phyloP scores from a whole-genome alignment of 2,888 invertebrate species.

The Incurvaria masculella region DNA sequence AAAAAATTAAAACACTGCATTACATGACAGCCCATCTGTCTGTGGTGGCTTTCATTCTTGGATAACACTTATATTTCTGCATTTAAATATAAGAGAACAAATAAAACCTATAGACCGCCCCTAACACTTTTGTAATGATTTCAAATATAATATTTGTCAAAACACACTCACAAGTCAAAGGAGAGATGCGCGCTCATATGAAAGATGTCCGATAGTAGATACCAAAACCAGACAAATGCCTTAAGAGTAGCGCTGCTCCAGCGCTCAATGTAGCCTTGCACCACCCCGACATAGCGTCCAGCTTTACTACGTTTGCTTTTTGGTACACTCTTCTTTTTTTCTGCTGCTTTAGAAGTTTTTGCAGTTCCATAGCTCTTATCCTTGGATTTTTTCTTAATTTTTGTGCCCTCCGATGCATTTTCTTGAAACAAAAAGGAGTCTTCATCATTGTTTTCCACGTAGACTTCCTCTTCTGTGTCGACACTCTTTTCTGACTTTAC shows the following conservation, averaged over 20 bases:
- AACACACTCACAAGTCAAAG: conserved; percentile 64
- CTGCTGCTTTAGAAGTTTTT: conserved; percentile 33
- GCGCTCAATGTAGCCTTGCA: conserved; percentile 45
- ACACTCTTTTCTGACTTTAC: conserved; percentile 26
- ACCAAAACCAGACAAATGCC: conserved; percentile 73
- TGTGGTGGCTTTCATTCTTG: too few relatives aligned
- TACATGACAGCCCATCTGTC: too few relatives aligned
- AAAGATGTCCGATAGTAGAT: conserved; percentile 75
- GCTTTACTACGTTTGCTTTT: conserved; percentile 41
- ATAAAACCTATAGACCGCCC: too few relatives aligned
- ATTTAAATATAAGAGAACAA: too few relatives aligned
- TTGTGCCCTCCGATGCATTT: conserved; percentile 31
- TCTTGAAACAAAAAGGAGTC: conserved; percentile 35
- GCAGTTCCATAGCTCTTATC: conserved; percentile 28
- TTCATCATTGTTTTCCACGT: conserved; percentile 25
- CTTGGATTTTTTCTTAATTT: conserved; percentile 49
- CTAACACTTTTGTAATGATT: conserved; percentile 7
- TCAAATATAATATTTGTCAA: neutral
- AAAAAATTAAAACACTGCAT: conserved; percentile 2
- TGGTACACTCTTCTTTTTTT: conserved; percentile 39
- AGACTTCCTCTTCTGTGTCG: conserved; percentile 31
- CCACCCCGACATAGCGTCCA: conserved; percentile 36
- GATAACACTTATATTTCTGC: too few relatives aligned
- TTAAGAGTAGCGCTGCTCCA: conserved; percentile 59
- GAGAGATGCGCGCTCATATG: conserved; percentile 72